Base-by-base conservation (phyloP, 2,888 invertebrate genomes). In the Orgyia antiqua region DNA sequence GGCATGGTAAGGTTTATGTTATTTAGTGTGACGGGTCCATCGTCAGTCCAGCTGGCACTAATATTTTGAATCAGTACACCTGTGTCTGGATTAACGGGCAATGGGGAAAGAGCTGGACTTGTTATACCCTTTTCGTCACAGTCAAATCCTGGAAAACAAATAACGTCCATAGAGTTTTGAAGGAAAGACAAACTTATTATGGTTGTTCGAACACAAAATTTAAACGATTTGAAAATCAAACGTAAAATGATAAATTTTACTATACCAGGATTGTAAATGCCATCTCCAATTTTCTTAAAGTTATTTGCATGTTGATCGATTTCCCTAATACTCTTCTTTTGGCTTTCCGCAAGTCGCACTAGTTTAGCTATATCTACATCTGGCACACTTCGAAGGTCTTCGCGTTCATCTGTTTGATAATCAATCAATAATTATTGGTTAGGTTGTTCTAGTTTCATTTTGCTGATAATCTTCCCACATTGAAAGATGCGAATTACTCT, bases 1-100 rank as follows among this genome's bases (percentile, higher is more conserved):
- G 88, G 83, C 2, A 93, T 82, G 0, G 78, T 73, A 7, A 93
- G 53, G 48, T 87, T 89, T 6, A 93, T 74, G 45, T 66, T 77
- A 43, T 77, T 78, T 31, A 90, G 66, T 8, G 82, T 82, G 8
- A 66, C 30, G 0, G 76, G 73, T 1, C 72, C 82, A 33, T 69
- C 62, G 52, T 73, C 68, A 23, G 71, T 64, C 89, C 89, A 76
- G 56, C 54, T 66, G 38, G 87, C 76, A 54, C 62, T 61, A 18
- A 78, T 58, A 62, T 74, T 65, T 55, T 83, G 64, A 47, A 83
- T 62, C 46, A 70, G 52, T 37, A 87, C 45, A 45, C 83, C 82
- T 0, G 72, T 60, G 26, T 84, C 82, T 29, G 77, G 42, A 54
- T 42, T 65, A 24, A 70, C 40, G 2, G 72, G 57, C 11, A 62